Evolutionary conservation across 2,113 vertebrate genomes (phyloP).

Genomic region (Gopherus flavomarginatus): DNA sequence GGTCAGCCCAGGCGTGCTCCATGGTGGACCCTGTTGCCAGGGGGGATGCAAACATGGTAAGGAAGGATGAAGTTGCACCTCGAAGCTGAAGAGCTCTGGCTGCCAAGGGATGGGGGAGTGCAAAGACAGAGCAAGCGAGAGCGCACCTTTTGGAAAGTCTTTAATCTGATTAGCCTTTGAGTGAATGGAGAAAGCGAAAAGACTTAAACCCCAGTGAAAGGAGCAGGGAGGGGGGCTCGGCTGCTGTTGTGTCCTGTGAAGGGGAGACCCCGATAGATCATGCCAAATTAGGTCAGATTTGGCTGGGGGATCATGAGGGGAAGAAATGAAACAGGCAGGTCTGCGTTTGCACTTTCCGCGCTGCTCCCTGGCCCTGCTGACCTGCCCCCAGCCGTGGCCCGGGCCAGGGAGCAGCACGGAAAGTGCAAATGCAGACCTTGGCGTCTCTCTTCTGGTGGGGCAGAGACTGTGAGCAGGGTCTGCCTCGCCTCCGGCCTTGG

Average conservation of each 20-base stretch:
- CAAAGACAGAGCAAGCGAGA: not conserved
- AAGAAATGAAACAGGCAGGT: not conserved
- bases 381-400: not conserved
- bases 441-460: not conserved
- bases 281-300: slow-evolving; percentile 65
- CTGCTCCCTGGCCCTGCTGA: not conserved
- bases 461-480: not conserved
- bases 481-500: not conserved
- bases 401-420: not conserved
- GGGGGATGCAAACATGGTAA: not conserved
- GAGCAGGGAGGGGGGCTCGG: slow-evolving; percentile 14
- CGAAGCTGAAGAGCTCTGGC: not conserved
- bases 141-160: slow-evolving; percentile 21
- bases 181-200: slow-evolving; percentile 52
- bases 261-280: slow-evolving; percentile 55
- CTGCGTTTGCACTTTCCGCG: no score
- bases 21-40: not conserved
- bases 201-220: slow-evolving; percentile 60
- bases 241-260: slow-evolving; percentile 42
- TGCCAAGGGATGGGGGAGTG: not conserved
- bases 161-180: slow-evolving; percentile 73
- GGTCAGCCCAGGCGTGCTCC: not conserved
- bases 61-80: fast-evolving
- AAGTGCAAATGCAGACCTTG: not conserved
- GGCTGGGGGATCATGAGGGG: not conserved